Evolutionary conservation across 1,140 invertebrate species (phyloP).

Genomic region (Homalodisca vitripennis): DNA sequence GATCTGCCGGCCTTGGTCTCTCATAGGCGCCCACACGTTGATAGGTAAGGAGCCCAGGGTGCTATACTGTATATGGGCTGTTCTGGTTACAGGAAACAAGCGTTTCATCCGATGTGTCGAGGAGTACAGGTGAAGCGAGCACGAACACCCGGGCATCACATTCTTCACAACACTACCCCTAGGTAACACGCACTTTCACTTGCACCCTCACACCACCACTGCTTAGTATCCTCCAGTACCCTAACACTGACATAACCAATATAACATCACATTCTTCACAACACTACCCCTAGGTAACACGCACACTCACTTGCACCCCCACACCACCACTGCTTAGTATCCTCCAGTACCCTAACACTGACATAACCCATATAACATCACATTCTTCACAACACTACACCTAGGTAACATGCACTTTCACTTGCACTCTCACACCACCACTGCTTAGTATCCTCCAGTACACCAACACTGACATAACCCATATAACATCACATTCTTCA

Average conservation of each 20-base stretch:
- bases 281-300: slow-evolving; percentile 15
- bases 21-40: neutral
- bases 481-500: neutral
- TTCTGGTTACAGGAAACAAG: slow-evolving; percentile 25
- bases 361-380: too few relatives aligned
- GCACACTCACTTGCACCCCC: neutral
- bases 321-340: neutral
- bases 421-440: neutral
- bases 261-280: neutral
- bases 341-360: neutral
- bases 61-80: neutral
- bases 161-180: slow-evolving; percentile 2
- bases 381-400: neutral
- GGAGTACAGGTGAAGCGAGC: slow-evolving; percentile 18
- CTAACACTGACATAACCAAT: neutral
- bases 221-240: neutral
- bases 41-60: slow-evolving; percentile 1
- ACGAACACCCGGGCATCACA: neutral
- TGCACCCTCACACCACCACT: neutral
- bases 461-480: neutral
- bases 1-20: neutral
- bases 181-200: slow-evolving; percentile 8
- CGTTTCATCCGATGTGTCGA: slow-evolving; percentile 16
- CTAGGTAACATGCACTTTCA: neutral
- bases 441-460: neutral